Conservation (phyloP, 2,888 invertebrate species). For the Pollenia angustigena region DNA sequence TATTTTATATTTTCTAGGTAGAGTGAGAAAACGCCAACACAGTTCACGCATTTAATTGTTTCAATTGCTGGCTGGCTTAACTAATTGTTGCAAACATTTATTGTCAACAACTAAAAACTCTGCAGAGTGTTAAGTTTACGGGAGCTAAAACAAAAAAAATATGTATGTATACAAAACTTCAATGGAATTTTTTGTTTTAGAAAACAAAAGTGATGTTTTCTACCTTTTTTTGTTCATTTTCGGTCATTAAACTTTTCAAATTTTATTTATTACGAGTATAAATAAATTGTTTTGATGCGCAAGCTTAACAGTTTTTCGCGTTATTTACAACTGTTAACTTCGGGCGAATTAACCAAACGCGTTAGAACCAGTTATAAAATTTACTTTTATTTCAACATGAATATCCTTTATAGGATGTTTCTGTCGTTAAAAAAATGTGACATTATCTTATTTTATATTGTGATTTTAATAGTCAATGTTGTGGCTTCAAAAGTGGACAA, state of each 20-base stretch:
- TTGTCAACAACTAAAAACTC: constrained; percentile 41
- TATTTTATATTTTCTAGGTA: constrained; percentile 13
- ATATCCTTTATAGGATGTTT: constrained; percentile 65
- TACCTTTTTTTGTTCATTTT: constrained; percentile 40
- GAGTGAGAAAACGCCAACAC: constrained; percentile 62
- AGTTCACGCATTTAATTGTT: constrained; percentile 72
- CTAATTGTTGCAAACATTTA: constrained; percentile 63
- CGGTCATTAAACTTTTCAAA: constrained; percentile 81
- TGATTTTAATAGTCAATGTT: constrained; percentile 40
- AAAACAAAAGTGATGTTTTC: constrained; percentile 49
- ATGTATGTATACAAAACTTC: background rate
- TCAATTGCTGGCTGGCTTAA: constrained; percentile 64
- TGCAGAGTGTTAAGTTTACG: background rate
- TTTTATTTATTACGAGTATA: constrained; percentile 74
- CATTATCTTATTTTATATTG: constrained; percentile 12
- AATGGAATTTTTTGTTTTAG: constrained; percentile 4
- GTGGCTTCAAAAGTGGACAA: constrained; percentile 65
- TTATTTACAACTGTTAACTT: constrained; percentile 61
- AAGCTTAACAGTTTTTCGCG: constrained; percentile 76
- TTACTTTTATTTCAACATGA: constrained; percentile 23
- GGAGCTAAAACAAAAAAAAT: background rate
- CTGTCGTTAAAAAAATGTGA: constrained; percentile 13
- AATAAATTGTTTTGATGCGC: constrained; percentile 76
- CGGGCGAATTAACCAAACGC: background rate
- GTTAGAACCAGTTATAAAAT: background rate